Evolutionary conservation across 2,797 vertebrate genomes (phyloP).

Genomic region (Acipenser transmontanus): DNA sequence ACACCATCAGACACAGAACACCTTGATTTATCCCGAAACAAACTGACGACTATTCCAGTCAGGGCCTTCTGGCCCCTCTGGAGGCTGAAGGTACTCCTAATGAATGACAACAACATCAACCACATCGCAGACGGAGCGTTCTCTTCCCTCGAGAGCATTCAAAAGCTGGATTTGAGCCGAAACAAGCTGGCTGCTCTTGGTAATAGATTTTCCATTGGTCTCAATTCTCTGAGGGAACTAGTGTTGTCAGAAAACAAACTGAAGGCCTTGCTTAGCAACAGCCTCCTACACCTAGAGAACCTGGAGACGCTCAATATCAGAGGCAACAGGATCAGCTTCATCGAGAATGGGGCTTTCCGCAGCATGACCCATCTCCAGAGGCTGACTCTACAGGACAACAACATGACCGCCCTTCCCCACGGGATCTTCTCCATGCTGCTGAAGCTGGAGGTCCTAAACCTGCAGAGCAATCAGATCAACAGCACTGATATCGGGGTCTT

Average conservation of each 20-base stretch:
- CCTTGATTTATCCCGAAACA: constrained; percentile 34
- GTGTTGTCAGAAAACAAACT: constrained; percentile 32
- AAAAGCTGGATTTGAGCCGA: constrained; percentile 32
- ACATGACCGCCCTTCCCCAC: constrained; percentile 19
- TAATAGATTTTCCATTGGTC: constrained; percentile 32
- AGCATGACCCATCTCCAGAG: constrained; percentile 31
- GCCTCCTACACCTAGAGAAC: constrained; percentile 33
- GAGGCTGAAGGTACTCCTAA: constrained; percentile 34
- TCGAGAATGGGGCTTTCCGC: constrained; percentile 28
- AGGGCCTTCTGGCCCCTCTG: constrained; percentile 25
- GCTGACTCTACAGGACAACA: constrained; percentile 36
- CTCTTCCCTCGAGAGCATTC: constrained; percentile 26
- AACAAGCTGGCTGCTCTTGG: constrained; percentile 31
- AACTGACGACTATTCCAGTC: constrained; percentile 24
- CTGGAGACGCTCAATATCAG: constrained; percentile 34
- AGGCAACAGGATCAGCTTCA: constrained; percentile 29
- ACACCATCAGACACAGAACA: constrained; percentile 31
- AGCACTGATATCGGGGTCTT: constrained; percentile 23
- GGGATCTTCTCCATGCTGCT: constrained; percentile 36
- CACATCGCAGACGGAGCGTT: constrained; percentile 22
- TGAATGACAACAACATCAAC: constrained; percentile 29
- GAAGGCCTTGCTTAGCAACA: constrained; percentile 17
- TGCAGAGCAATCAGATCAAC: constrained; percentile 35
- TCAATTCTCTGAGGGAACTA: constrained; percentile 32
- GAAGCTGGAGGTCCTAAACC: constrained; percentile 36